phyloP scores from a whole-genome alignment of 2,888 invertebrate species.

The Lepas anatifera region DNA sequence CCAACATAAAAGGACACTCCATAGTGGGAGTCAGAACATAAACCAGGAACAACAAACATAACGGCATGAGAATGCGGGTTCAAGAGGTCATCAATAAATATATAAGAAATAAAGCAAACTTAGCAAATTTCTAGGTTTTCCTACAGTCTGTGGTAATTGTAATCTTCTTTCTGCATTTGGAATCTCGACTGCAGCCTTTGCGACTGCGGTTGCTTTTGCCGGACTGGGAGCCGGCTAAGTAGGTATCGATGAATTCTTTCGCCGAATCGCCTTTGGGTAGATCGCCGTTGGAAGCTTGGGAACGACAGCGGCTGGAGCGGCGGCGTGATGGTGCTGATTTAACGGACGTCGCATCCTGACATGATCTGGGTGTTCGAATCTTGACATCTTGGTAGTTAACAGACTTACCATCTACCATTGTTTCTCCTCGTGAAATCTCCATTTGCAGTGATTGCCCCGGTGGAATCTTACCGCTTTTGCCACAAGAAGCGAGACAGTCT shows the following conservation, averaged over 20 bases:
- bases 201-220: neutral
- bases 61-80: too few species aligned
- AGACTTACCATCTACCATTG: neutral
- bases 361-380: neutral
- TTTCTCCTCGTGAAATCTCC: neutral
- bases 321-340: too few species aligned
- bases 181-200: neutral
- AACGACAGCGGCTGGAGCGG: neutral
- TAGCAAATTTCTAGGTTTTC: too few species aligned
- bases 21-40: too few species aligned
- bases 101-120: too few species aligned
- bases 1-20: too few species aligned
- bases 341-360: neutral
- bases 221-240: neutral
- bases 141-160: neutral
- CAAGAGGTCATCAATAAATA: too few species aligned
- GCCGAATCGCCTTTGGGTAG: neutral
- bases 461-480: neutral
- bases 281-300: too few species aligned
- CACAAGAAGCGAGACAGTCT: neutral
- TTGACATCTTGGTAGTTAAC: neutral
- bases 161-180: neutral
- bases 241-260: neutral
- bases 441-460: neutral
- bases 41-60: too few species aligned